Evolutionary conservation across 2,113 vertebrate genomes (phyloP), one percentile per base, ranked within the genome.

Genomic region (Microcebus jonahi): DNA sequence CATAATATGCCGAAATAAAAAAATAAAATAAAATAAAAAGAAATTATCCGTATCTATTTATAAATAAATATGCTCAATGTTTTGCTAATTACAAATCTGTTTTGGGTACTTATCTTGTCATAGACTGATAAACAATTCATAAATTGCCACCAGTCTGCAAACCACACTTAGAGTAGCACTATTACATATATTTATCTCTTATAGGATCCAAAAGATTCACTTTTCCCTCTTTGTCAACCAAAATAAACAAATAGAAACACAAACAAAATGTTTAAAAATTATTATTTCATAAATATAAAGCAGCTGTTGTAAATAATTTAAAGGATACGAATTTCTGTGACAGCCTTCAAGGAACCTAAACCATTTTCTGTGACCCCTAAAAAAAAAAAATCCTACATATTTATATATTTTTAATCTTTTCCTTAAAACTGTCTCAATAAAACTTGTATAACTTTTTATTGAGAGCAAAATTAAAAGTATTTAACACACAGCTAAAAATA

Each of bases 291-390:
- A 97, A 96, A 95, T 48, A 13, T 82, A 93, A 94, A 95, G 15
- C 11, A 77, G 8, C 15, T 79, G 4, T 83, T 89, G 6, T 86
- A 75, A 93, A 95, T 85, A 70, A 95, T 75, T 94, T 91, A 97
- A 99, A 99, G 99, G 99, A 99, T 99, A 99, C 99, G 99, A 73
- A 99, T 99, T 99, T 99, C 99, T 97, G 99, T 99, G 81, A 99
- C 99, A 96, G 99, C 96, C 48, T 99, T 99, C 97, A 99, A 98
- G 53, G 98, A 96, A 96, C 98, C 98, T 70, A 98, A 70, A 77
- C 91, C 96, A 96, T 97, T 98, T 98, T 97, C 97, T 86, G 98
- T 95, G 96, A 97, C 91, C 68, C 98, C 99, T 99, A 96, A 97
- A 98, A 94, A 76, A 88, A 91, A 91, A 98, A 91, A 71, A 97